Evolutionary conservation across 2,113 vertebrate species (phyloP).

Genomic region (Bostrychus sinensis): DNA sequence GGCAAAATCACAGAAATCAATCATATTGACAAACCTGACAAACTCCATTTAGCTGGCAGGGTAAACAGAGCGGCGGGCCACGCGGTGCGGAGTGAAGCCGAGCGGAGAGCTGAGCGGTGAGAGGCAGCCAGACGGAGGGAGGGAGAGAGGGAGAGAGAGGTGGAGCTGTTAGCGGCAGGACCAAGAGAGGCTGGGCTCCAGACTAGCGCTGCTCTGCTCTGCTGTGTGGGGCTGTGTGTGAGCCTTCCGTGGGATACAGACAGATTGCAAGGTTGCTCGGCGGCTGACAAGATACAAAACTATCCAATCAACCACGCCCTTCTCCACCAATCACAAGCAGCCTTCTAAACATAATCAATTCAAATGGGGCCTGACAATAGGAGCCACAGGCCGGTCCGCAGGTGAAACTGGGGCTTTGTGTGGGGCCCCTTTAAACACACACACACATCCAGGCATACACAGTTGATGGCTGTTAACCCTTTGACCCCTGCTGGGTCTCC

Average conservation of each 20-base stretch:
- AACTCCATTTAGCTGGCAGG: conserved; percentile 97
- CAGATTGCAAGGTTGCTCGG: conserved; percentile 91
- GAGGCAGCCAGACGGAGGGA: conserved; percentile 62
- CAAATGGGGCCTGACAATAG: conserved; percentile 90
- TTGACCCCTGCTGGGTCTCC: conserved; percentile 81
- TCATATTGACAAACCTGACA: conserved; percentile 95
- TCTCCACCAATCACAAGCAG: conserved; percentile 94
- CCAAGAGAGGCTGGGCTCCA: conserved; percentile 32
- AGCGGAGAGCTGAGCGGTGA: conserved; percentile 67
- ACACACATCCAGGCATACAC: conserved; percentile 68
- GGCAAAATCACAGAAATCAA: conserved; percentile 85
- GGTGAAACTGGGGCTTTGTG: conserved; percentile 88
- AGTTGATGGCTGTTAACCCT: conserved; percentile 89
- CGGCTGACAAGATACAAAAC: conserved; percentile 93
- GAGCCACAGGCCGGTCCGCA: conserved; percentile 81
- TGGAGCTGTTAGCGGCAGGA: conserved; percentile 33
- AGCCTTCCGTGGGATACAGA: conserved; percentile 89
- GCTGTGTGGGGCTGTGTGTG: conserved; percentile 72
- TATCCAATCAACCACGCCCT: conserved; percentile 94
- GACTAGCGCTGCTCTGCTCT: conserved; percentile 23
- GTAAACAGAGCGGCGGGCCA: conserved; percentile 89
- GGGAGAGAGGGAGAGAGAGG: conserved; percentile 47
- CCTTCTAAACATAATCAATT: conserved; percentile 92
- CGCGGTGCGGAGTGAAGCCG: conserved; percentile 83
- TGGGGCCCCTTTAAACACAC: conserved; percentile 73